Percentiles rank a stretch among this genome's conserved stretches.
Conservation (phyloP, 2,797 vertebrate genomes). For the Euphonia xanthogaster region DNA sequence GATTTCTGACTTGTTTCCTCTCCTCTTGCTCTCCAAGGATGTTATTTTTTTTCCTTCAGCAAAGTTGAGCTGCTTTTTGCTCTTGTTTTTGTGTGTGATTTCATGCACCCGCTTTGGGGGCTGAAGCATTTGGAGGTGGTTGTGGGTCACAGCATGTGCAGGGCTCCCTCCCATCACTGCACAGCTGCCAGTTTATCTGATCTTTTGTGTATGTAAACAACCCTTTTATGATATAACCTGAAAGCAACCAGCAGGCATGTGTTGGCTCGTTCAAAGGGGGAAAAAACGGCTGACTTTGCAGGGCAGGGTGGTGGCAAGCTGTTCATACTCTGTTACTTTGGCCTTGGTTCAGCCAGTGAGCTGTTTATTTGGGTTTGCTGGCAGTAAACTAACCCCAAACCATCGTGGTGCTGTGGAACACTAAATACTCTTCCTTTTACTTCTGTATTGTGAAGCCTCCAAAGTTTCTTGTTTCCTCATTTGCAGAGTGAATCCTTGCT, state of each 20-base stretch:
- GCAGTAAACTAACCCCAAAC: background rate
- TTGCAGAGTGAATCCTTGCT: background rate
- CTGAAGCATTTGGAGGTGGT: background rate
- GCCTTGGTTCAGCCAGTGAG: background rate
- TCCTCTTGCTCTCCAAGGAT: background rate
- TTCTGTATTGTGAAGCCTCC: background rate
- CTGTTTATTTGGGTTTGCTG: conserved; percentile 46
- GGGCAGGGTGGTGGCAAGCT: background rate
- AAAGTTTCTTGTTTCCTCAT: background rate
- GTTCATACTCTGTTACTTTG: background rate
- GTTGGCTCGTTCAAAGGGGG: background rate
- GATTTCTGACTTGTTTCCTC: background rate
- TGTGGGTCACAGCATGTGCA: background rate
- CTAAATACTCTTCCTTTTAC: background rate
- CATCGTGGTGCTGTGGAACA: background rate
- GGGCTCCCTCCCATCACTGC: background rate
- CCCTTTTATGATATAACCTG: background rate
- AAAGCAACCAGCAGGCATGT: background rate
- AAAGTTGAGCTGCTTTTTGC: background rate
- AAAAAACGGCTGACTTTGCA: background rate
- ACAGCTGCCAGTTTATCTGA: background rate
- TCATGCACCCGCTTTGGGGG: accelerated
- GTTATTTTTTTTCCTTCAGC: background rate
- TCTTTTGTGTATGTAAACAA: conserved; percentile 6
- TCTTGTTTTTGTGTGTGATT: background rate